A percentile compares a stretch with the other conserved stretches of the same genome.
These are phyloP conservation scores for Passerina amoena DNA, from an alignment of 2,113 vertebrate species.

Conservation along the genomic window DNA sequence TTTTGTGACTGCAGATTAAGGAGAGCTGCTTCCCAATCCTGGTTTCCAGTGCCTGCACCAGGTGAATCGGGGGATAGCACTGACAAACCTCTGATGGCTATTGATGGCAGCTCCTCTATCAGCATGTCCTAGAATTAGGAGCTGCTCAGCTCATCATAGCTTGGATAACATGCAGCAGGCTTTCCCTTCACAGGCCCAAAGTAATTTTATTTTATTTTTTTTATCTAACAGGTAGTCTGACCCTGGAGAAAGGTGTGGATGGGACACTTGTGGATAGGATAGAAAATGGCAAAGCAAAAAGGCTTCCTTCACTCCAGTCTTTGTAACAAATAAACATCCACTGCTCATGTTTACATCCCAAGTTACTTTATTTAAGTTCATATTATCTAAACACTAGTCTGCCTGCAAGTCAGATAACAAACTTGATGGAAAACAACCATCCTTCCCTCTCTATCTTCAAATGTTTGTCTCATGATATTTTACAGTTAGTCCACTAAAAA, in stretches of 20 bases:
- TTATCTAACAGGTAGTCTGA: conserved; percentile 9
- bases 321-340: neutral
- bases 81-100: neutral
- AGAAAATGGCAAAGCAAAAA: conserved; percentile 22
- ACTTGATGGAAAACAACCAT: neutral
- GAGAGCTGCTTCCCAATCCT: neutral
- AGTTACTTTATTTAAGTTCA: conserved; percentile 20
- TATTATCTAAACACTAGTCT: conserved; percentile 44
- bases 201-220: neutral
- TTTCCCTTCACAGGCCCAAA: neutral
- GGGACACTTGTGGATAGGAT: neutral
- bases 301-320: neutral
- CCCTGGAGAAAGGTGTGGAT: neutral
- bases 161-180: conserved; percentile 28
- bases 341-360: conserved; percentile 26
- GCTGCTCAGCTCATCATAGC: neutral
- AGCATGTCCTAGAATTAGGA: neutral
- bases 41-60: conserved; percentile 41
- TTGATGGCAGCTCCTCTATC: neutral
- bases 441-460: neutral
- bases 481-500: conserved; percentile 51
- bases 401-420: neutral
- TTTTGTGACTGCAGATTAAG: conserved; percentile 13
- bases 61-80: neutral
- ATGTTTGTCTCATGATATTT: neutral